These are phyloP conservation scores for Eurois occulta DNA, from an alignment of 2,888 invertebrate species.

Conservation along the genomic window DNA sequence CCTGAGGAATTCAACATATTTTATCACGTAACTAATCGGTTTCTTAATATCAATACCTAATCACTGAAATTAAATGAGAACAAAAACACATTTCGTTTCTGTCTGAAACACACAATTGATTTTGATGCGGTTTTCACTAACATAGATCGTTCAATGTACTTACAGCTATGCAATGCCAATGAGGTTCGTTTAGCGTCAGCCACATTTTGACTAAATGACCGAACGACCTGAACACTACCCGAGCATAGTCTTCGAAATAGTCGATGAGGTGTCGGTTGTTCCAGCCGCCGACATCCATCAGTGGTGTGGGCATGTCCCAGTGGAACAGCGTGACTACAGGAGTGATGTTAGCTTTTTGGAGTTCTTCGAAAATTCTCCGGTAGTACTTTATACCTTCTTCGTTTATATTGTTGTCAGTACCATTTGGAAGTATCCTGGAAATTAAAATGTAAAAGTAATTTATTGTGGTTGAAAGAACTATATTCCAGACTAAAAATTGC, in stretches of 20 bases:
- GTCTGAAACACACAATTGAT: neutral
- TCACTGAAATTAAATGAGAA: neutral
- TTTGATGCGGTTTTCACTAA: neutral
- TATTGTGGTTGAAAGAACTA: too few species aligned
- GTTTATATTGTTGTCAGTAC: slow-evolving; percentile 92
- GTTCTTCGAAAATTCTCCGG: slow-evolving; percentile 93
- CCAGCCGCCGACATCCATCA: slow-evolving; percentile 90
- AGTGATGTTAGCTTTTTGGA: slow-evolving; percentile 91
- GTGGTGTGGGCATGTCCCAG: slow-evolving; percentile 89
- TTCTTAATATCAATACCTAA: neutral
- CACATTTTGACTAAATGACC: slow-evolving; percentile 92
- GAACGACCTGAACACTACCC: slow-evolving; percentile 89
- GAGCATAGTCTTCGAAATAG: slow-evolving; percentile 90
- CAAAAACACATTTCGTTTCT: neutral
- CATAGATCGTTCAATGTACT: slow-evolving; percentile 57
- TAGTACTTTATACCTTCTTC: slow-evolving; percentile 94
- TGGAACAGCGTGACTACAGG: slow-evolving; percentile 93
- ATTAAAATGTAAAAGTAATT: neutral
- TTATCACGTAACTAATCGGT: neutral
- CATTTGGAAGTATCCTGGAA: slow-evolving; percentile 92
- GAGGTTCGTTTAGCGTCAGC: slow-evolving; percentile 95
- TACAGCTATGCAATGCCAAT: slow-evolving; percentile 86
- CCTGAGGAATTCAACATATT: neutral
- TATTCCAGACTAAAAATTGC: too few species aligned
- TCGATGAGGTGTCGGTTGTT: slow-evolving; percentile 87